phyloP scores from a whole-genome alignment of 2,888 invertebrate species.

The Metopia argyrocephala region DNA sequence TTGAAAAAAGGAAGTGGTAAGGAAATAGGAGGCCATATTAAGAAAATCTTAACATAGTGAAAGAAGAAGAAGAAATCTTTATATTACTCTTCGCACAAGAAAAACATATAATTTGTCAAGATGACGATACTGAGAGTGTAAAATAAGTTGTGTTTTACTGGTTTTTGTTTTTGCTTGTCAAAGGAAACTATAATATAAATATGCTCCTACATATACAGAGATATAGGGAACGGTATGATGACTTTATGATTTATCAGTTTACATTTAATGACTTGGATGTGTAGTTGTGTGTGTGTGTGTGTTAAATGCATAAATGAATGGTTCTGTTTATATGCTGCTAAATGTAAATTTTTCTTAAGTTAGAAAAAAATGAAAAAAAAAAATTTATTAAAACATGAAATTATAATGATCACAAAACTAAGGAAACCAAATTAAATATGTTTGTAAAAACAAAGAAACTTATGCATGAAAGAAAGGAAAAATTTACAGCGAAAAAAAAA shows the following conservation, averaged over 20 bases:
- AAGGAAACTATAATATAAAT: slow-evolving; percentile 38
- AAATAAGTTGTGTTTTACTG: background rate
- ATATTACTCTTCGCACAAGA: no score
- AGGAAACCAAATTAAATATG: slow-evolving; percentile 42
- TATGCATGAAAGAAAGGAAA: background rate
- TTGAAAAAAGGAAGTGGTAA: no score
- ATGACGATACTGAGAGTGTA: background rate
- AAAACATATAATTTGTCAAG: slow-evolving; percentile 32
- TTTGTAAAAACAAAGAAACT: slow-evolving; percentile 19
- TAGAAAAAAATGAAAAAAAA: background rate
- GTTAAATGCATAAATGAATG: no score
- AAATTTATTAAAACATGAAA: background rate
- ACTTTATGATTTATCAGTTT: slow-evolving; percentile 33
- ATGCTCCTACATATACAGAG: no score
- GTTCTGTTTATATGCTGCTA: background rate
- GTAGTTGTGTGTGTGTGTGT: background rate
- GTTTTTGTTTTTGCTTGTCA: slow-evolving; percentile 25
- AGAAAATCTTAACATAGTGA: background rate
- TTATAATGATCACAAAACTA: slow-evolving; percentile 32
- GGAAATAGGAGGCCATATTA: no score
- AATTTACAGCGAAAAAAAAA: background rate
- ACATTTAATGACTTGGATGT: background rate
- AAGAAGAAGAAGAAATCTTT: background rate
- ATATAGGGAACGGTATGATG: slow-evolving; percentile 3
- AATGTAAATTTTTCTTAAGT: background rate